Conservation (phyloP, 2,797 vertebrate genomes). For the Pseudomugil tenellus region DNA sequence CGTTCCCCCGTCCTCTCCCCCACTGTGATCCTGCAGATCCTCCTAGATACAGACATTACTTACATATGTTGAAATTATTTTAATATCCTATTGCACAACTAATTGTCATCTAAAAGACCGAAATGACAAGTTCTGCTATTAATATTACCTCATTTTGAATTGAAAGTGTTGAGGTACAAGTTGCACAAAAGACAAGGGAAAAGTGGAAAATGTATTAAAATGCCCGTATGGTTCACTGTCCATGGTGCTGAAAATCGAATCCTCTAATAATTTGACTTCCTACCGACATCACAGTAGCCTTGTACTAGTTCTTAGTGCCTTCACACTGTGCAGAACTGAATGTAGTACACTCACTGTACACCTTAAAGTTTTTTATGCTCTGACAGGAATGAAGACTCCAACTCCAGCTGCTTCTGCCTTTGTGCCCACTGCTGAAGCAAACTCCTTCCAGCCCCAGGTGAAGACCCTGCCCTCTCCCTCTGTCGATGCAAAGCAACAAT, state of each 20-base stretch:
- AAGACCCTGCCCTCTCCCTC: constrained; percentile 95
- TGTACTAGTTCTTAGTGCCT: not conserved
- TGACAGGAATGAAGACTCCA: constrained; percentile 92
- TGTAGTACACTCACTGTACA: not conserved
- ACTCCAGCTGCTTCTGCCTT: constrained; percentile 93
- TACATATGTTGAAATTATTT: not conserved
- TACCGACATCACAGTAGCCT: not conserved
- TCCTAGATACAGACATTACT: not conserved
- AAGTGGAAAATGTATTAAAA: not conserved
- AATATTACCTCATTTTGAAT: not conserved
- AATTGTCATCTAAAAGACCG: not conserved
- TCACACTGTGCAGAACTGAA: not conserved
- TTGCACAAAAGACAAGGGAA: not conserved
- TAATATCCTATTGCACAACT: not conserved
- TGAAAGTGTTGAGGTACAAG: not conserved
- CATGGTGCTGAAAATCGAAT: not conserved
- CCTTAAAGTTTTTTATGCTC: not conserved
- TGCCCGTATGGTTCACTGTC: not conserved
- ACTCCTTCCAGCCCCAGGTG: constrained; percentile 96
- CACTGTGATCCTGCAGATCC: not conserved
- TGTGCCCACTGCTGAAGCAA: constrained; percentile 94
- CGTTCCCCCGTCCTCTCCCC: not conserved
- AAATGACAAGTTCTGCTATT: not conserved
- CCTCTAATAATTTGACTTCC: not conserved
- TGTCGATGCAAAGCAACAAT: constrained; percentile 97